phyloP scores from a whole-genome alignment of 64 coral and sea anemone genomes.

The Exaiptasia diaphana region DNA sequence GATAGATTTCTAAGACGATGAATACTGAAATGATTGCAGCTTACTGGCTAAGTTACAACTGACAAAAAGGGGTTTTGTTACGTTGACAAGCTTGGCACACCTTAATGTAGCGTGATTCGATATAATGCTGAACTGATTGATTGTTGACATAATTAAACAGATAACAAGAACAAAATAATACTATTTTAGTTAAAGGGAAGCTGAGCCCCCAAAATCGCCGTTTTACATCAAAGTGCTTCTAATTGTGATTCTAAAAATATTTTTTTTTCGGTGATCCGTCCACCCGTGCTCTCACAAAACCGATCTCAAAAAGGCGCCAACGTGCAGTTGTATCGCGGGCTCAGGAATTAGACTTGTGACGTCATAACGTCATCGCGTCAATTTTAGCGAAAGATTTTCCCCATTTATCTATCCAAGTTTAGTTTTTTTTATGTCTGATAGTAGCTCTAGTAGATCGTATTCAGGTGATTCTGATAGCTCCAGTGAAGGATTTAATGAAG shows the following conservation, averaged over 20 bases:
- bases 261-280: not conserved
- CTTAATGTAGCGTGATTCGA: too few relatives aligned
- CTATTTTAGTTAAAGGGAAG: not conserved
- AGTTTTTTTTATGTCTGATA: not conserved
- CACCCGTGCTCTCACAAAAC: not conserved
- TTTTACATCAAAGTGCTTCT: not conserved
- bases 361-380: not conserved
- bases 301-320: not conserved
- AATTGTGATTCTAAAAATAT: not conserved
- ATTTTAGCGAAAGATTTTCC: not conserved
- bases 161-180: too few relatives aligned
- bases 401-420: not conserved
- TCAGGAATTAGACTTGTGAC: not conserved
- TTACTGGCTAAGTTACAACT: too few relatives aligned
- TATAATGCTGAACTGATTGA: too few relatives aligned
- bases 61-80: too few relatives aligned
- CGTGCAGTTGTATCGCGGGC: not conserved
- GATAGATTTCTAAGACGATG: too few relatives aligned
- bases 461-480: not conserved
- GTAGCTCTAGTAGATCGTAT: not conserved
- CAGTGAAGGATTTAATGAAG: not conserved
- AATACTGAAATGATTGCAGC: too few relatives aligned
- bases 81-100: too few relatives aligned
- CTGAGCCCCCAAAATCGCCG: not conserved
- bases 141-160: too few relatives aligned